Base-by-base conservation (phyloP, 1,140 invertebrate genomes). In the Drosophila bipectinata region DNA sequence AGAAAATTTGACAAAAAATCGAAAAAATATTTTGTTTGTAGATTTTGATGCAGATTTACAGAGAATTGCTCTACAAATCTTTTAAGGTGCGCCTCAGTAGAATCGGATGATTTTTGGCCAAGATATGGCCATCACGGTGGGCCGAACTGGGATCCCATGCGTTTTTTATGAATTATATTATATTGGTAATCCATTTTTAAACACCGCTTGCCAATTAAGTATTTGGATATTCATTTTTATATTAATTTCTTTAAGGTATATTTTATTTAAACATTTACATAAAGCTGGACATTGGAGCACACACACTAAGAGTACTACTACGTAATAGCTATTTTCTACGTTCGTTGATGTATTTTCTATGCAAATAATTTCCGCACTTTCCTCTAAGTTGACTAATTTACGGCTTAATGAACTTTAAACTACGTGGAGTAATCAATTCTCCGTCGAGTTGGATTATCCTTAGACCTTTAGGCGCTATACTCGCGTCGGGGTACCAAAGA, bases 391-490 rank as follows among this genome's bases (percentile, higher is more conserved):
- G 82, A 49, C 68, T 68, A 76, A 68, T 87, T 67, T 52, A 45
- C 61, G 68, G 60, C 66, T 72, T 66, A 77, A 30, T 55, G 34
- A 24, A 47, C 61, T 39, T 47, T 57, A 52, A 57, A 58, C 55
- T 75, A 75, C 28, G 37, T 57, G 55, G 79, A 80, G 79, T 75
- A 74, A 78, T 85, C 74, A 58, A 68, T 78, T 44, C 60, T 75
- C 72, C 66, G 49, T 60, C 44, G 45, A 69, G 54, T 60, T 67
- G 59, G 63, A 64, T 55, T 48, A 41, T 55, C 18, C 32, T 87
- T 90, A 90, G 54, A 89, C 84, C 79, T 91, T 90, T 68, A 91
- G 66, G 39, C 76, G 79, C 77, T 91, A 91, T 82, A 92, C 83
- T 12, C 90, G 87, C 58, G 80, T 89, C 39, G 87, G 89, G 21